Base-by-base conservation (phyloP, 2,888 invertebrate species). In the Choristoneura rosaceana region DNA sequence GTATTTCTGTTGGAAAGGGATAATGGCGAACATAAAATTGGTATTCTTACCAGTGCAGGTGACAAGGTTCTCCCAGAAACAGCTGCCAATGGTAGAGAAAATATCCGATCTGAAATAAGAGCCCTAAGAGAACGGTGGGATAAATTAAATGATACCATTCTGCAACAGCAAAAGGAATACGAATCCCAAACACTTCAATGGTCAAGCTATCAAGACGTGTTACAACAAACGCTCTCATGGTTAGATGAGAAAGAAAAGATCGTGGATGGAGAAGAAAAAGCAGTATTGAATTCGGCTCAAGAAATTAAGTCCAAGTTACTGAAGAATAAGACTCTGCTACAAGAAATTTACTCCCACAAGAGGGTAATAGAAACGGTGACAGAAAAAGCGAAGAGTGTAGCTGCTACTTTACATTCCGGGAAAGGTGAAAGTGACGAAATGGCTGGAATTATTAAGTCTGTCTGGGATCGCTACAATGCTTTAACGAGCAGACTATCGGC, bases 11-110 rank as follows among this genome's bases (percentile, higher is more conserved):
- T 97, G 10, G 98, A 98, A 84, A 96, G 96, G 78, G 98, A 98
- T 78, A 97, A 97, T 83, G 98, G 98, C 1, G 97, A 97, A 80
- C 96, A 96, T 80, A 96, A 97, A 79, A 94, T 99, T 45, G 95
- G 96, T 69, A 95, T 96, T 52, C 90, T 98, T 17, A 96, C 97
- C 14, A 95, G 96, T 3, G 95, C 97, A 0, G 98, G 98, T 3
- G 99, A 99, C 84, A 96, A 97, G 86, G 95, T 99, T n/a, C 95
- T 98, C 75, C 98, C 98, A 0, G 98, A 98, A 87, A 99, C 99
- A 2, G 97, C 98, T 10, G 97, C 99, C 0, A 96, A 96, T 79
- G 99, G 99, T 0, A 95, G 99, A 75, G 99, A 99, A 87, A 96
- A 95, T 68, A 96, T 99, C 70, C 95, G 99, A n/a, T 96, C 97